Evolutionary conservation across 2,888 invertebrate genomes (phyloP).

Genomic region (Dysmachus trigonus): DNA sequence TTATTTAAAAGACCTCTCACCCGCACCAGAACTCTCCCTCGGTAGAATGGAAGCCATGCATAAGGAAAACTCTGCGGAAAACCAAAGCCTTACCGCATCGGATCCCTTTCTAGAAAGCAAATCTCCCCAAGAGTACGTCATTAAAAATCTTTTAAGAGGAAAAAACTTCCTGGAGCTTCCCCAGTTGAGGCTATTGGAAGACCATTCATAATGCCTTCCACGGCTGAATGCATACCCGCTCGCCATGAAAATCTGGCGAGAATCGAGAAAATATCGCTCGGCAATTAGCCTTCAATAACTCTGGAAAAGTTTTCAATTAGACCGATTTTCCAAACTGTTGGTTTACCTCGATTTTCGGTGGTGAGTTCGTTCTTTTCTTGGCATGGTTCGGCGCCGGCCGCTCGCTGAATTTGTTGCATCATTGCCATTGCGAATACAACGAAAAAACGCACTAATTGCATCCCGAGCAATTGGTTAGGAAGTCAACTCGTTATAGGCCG

Average conservation of each 20-base stretch:
- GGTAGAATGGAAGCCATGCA: not conserved
- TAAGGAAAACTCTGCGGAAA: not conserved
- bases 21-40: not conserved
- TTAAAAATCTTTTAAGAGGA: conserved; percentile 36
- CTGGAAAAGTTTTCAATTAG: conserved; percentile 42
- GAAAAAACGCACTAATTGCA: not conserved
- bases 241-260: conserved; percentile 1
- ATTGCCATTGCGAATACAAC: not conserved
- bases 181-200: not conserved
- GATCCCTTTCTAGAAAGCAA: not conserved
- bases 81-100: not conserved
- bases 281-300: conserved; percentile 39
- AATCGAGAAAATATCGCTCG: conserved; percentile 33
- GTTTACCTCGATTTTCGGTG: conserved; percentile 4
- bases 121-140: conserved; percentile 19
- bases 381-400: not conserved
- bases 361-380: not conserved
- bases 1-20: not conserved
- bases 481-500: not conserved
- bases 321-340: conserved; percentile 41
- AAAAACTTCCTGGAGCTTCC: conserved; percentile 13
- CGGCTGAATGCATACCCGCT: conserved; percentile 23
- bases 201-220: conserved; percentile 27
- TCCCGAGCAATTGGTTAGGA: not conserved
- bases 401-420: not conserved